Evolutionary conservation across 2,113 vertebrate genomes (phyloP).

Genomic region (Argyrosomus japonicus): DNA sequence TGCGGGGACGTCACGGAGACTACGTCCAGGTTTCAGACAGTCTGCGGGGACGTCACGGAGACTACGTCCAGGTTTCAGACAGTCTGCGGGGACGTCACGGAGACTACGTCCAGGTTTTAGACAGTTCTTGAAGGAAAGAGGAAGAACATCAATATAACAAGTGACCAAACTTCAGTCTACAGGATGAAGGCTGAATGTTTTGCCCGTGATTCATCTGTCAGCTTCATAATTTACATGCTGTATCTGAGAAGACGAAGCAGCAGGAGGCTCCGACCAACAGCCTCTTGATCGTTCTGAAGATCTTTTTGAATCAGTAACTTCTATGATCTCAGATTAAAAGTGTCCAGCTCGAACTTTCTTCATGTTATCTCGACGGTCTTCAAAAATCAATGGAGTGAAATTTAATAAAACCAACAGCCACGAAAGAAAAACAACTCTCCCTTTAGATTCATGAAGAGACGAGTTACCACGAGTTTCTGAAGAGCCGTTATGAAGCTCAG

Average conservation of each 20-base stretch:
- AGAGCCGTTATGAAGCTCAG: background rate
- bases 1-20: no score
- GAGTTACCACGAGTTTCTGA: background rate
- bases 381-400: slow-evolving; percentile 4
- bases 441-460: background rate
- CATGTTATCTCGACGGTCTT: background rate
- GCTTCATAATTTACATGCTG: background rate
- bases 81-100: no score
- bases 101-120: no score
- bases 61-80: no score
- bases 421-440: background rate
- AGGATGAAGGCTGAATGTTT: background rate
- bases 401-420: no score
- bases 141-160: no score
- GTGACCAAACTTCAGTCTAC: no score
- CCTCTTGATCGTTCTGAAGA: background rate
- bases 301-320: background rate
- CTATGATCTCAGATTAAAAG: slow-evolving; percentile 10
- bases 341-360: background rate
- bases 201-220: background rate
- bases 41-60: no score
- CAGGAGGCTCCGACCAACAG: background rate
- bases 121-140: no score
- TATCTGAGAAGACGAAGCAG: background rate
- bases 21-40: no score